Evolutionary conservation across 2,888 invertebrate species (phyloP).

Genomic region (Pegoplata infirma): DNA sequence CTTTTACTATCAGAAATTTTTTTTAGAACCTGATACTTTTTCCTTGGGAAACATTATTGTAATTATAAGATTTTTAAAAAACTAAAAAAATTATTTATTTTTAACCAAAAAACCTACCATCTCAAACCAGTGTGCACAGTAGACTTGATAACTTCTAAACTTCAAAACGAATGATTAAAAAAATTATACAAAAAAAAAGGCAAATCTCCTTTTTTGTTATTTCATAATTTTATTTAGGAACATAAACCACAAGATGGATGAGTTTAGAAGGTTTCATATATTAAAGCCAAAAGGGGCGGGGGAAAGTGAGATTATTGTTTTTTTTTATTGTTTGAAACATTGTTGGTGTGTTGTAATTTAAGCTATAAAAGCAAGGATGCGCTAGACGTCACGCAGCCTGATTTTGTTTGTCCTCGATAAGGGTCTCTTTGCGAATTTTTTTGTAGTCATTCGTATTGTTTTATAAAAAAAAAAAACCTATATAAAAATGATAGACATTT

Average conservation of each 20-base stretch:
- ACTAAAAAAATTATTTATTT: too few species aligned
- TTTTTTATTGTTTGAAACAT: too few species aligned
- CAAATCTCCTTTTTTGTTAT: neutral
- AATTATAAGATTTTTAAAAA: too few species aligned
- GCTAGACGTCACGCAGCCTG: slow-evolving; percentile 57
- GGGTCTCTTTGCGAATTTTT: slow-evolving; percentile 13
- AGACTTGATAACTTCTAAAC: neutral
- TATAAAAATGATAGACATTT: neutral
- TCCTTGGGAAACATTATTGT: too few species aligned
- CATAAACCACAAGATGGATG: neutral
- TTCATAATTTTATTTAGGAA: too few species aligned
- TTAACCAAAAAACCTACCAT: too few species aligned
- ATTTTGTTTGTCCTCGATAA: slow-evolving; percentile 43
- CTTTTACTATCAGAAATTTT: too few species aligned
- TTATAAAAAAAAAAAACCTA: too few species aligned
- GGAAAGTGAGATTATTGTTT: too few species aligned
- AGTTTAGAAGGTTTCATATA: neutral
- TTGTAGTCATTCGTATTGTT: too few species aligned
- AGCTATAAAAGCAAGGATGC: slow-evolving; percentile 44
- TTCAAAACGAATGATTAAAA: neutral
- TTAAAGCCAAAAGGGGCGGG: neutral
- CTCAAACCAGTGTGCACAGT: neutral
- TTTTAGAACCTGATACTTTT: too few species aligned
- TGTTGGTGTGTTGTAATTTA: slow-evolving; percentile 6
- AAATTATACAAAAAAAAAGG: neutral